A percentile compares a stretch with the other conserved stretches of the same genome.
phyloP scores from a whole-genome alignment of 1,140 invertebrate genomes.

The Maniola jurtina region DNA sequence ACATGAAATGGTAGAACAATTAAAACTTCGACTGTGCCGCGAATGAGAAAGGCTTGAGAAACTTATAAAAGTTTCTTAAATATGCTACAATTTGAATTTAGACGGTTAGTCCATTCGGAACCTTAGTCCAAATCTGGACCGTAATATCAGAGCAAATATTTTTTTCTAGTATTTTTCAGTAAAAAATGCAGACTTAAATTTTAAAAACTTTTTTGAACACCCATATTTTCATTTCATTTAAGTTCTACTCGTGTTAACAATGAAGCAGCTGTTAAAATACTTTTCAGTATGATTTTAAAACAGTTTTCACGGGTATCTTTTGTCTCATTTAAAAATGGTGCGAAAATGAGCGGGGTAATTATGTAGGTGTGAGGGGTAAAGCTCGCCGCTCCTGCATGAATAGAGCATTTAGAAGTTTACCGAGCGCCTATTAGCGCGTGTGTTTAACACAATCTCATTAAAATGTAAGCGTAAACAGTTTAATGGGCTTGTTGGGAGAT shows the following conservation, averaged over 20 bases:
- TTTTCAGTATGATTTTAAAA: not conserved
- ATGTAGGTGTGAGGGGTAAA: not conserved
- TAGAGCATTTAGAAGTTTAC: slow-evolving; percentile 27
- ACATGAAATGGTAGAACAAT: slow-evolving; percentile 60
- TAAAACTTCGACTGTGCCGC: slow-evolving; percentile 45
- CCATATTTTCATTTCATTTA: too few relatives aligned
- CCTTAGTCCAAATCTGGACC: too few relatives aligned
- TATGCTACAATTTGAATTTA: slow-evolving; percentile 22
- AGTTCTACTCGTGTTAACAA: not conserved
- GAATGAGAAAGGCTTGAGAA: slow-evolving; percentile 26
- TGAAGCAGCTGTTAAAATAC: not conserved
- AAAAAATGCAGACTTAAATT: too few relatives aligned
- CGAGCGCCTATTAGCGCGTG: slow-evolving; percentile 27
- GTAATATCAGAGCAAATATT: too few relatives aligned
- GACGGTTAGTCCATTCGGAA: not conserved
- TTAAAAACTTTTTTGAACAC: too few relatives aligned
- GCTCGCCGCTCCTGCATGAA: slow-evolving; percentile 14
- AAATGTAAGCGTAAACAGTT: slow-evolving; percentile 25
- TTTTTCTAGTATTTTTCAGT: too few relatives aligned
- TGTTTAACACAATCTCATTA: slow-evolving; percentile 30
- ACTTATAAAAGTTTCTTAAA: slow-evolving; percentile 44
- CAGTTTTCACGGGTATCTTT: not conserved
- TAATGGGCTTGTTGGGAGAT: slow-evolving; percentile 26
- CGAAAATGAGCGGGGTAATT: not conserved
- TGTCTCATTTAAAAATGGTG: not conserved